Conservation (phyloP, 2,113 vertebrate genomes). For the Cynoglossus semilaevis region DNA sequence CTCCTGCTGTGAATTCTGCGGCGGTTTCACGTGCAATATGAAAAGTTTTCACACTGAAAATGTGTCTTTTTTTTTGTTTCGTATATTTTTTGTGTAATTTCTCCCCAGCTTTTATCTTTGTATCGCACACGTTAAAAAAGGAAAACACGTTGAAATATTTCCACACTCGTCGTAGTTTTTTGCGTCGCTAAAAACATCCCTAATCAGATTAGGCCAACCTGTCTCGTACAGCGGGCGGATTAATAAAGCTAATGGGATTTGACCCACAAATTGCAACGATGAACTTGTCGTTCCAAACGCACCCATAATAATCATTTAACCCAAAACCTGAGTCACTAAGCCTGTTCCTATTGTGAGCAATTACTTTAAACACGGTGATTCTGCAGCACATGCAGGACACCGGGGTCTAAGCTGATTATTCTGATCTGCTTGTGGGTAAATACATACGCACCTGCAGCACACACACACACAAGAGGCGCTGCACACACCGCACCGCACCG, state of each 20-base stretch:
- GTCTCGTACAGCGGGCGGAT: constrained; percentile 48
- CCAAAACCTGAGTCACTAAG: constrained; percentile 52
- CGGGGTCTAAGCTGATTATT: constrained; percentile 52
- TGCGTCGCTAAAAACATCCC: constrained; percentile 44
- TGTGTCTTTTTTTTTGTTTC: neutral
- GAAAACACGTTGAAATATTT: neutral
- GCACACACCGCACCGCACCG: too few relatives aligned
- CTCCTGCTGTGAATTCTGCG: too few relatives aligned
- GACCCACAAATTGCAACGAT: constrained; percentile 27
- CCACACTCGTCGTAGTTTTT: constrained; percentile 29
- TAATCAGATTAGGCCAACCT: constrained; percentile 69
- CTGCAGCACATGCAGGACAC: constrained; percentile 41
- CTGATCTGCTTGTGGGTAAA: constrained; percentile 14
- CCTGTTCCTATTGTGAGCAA: constrained; percentile 14
- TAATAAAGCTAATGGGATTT: constrained; percentile 61
- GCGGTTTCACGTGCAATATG: too few relatives aligned
- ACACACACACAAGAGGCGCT: constrained; percentile 5
- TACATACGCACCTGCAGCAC: constrained; percentile 11
- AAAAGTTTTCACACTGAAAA: too few relatives aligned
- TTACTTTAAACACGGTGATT: constrained; percentile 24
- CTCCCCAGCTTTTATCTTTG: too few relatives aligned
- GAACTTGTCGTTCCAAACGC: constrained; percentile 48
- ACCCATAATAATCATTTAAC: constrained; percentile 64
- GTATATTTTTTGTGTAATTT: too few relatives aligned
- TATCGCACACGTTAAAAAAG: too few relatives aligned